These are phyloP conservation scores for Sciurus carolinensis DNA, from an alignment of 2,797 vertebrate species.

Conservation along the genomic window DNA sequence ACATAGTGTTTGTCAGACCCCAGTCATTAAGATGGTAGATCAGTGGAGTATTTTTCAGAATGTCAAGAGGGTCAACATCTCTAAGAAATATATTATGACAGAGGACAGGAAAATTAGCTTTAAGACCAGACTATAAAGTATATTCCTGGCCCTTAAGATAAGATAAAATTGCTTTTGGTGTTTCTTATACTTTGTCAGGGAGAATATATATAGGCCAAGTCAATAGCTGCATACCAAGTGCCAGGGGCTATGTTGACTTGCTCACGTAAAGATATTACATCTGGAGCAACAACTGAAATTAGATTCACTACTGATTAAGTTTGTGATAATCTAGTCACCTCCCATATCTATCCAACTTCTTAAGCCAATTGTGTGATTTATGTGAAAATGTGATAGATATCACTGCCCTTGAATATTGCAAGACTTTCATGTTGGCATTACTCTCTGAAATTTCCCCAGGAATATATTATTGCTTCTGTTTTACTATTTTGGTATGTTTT, in stretches of 20 bases:
- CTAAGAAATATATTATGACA: neutral
- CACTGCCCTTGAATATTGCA: neutral
- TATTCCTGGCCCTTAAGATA: neutral
- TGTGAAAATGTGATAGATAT: neutral
- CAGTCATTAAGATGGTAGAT: neutral
- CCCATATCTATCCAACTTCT: neutral
- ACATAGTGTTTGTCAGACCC: neutral
- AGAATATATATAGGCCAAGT: neutral
- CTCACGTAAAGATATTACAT: neutral
- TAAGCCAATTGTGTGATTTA: neutral
- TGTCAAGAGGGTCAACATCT: neutral
- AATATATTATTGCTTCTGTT: neutral
- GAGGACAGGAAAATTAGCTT: neutral
- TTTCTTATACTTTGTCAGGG: neutral
- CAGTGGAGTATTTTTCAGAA: neutral
- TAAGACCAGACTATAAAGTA: neutral
- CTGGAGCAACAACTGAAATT: neutral
- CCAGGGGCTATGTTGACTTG: neutral
- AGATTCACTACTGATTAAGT: neutral
- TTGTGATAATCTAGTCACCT: neutral
- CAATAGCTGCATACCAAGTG: neutral
- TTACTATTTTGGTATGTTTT: neutral
- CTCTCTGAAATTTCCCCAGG: neutral
- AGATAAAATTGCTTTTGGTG: neutral
- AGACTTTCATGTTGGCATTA: neutral